These are phyloP conservation scores for Phortica magna DNA, from an alignment of 2,888 invertebrate genomes.

Conservation along the genomic window DNA sequence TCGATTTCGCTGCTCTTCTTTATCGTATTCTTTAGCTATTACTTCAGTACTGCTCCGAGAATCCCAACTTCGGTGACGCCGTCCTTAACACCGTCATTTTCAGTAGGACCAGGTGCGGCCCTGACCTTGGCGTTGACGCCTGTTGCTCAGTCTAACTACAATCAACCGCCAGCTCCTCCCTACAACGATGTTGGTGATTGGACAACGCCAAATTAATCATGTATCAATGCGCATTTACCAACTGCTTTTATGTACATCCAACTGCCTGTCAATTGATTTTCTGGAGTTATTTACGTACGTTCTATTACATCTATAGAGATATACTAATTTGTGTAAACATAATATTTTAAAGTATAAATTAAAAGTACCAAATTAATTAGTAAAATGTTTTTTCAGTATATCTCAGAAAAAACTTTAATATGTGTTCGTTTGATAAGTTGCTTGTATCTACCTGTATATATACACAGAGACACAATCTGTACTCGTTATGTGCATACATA, in stretches of 20 bases:
- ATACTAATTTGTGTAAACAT: not conserved
- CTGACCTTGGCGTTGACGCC: slow-evolving; percentile 15
- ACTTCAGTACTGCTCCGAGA: slow-evolving; percentile 58
- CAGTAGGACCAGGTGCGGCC: not conserved
- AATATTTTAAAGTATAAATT: not conserved
- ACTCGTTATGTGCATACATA: not conserved
- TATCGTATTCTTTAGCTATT: slow-evolving; percentile 69
- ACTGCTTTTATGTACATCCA: not conserved
- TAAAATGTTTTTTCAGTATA: not conserved
- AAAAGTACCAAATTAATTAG: not conserved
- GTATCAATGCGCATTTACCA: too few species aligned
- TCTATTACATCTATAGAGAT: not conserved
- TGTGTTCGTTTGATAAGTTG: not conserved
- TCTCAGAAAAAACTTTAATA: not conserved
- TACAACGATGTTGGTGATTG: not conserved
- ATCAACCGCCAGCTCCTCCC: not conserved
- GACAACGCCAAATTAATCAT: not conserved
- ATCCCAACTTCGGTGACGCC: not conserved
- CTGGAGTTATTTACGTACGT: not conserved
- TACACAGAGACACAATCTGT: not conserved
- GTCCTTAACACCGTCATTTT: not conserved
- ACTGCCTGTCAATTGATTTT: not conserved
- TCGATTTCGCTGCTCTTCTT: slow-evolving; percentile 68
- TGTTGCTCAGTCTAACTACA: slow-evolving; percentile 5
- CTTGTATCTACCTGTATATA: not conserved